Conservation (phyloP, 2,797 vertebrate genomes). For the Spheniscus humboldti region DNA sequence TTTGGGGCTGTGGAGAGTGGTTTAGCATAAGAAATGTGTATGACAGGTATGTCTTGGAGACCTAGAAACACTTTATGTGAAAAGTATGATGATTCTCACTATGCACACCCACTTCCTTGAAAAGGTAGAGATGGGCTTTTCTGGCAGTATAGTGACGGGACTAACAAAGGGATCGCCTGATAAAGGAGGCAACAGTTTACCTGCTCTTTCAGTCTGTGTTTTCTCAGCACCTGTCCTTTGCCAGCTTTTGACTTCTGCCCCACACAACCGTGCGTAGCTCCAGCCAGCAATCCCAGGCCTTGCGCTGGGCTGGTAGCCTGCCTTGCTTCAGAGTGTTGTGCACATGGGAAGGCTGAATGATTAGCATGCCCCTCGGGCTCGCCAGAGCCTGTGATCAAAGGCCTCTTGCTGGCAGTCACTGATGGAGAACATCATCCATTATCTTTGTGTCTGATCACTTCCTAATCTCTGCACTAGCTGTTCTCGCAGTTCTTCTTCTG, state of each 20-base stretch:
- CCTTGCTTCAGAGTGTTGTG: neutral
- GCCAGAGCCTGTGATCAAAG: neutral
- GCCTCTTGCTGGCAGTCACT: neutral
- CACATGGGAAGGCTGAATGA: neutral
- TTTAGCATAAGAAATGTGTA: neutral
- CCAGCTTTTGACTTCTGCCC: neutral
- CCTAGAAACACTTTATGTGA: neutral
- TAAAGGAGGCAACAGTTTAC: neutral
- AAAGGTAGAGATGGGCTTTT: neutral
- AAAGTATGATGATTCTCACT: neutral
- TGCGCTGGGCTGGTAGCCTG: neutral
- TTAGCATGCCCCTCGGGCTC: neutral
- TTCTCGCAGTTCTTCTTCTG: neutral
- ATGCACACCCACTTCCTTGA: neutral
- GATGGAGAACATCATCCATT: neutral
- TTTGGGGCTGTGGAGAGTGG: neutral
- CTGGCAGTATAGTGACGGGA: neutral
- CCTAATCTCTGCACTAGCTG: neutral
- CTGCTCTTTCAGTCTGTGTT: neutral
- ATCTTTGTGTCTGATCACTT: neutral
- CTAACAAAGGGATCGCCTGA: neutral
- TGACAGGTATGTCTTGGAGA: neutral
- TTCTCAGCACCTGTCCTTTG: neutral
- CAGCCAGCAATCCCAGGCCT: neutral
- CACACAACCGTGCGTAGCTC: rapidly evolving